Conservation (phyloP, 2,797 vertebrate genomes). For the Cossypha dichroa region DNA sequence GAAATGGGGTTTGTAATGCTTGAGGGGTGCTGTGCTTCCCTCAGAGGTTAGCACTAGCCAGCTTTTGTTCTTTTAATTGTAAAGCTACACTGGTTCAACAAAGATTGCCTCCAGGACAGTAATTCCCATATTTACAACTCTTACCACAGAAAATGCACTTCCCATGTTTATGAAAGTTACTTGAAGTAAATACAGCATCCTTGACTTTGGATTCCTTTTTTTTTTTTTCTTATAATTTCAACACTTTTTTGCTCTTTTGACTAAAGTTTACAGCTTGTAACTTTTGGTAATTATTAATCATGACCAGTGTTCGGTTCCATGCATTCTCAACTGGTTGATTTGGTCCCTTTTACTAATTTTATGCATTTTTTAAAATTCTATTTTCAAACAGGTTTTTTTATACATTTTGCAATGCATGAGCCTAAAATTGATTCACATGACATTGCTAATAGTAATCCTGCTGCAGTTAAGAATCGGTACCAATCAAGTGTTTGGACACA, state of each 20-base stretch:
- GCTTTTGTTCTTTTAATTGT: background rate
- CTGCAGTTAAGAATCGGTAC: background rate
- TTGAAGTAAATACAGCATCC: constrained; percentile 4
- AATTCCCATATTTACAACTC: constrained; percentile 33
- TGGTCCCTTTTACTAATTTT: background rate
- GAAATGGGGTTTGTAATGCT: background rate
- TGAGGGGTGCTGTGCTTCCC: background rate
- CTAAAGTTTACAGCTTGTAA: constrained; percentile 9
- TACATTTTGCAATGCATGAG: background rate
- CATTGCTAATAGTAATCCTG: background rate
- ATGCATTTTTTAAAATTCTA: background rate
- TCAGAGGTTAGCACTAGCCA: background rate
- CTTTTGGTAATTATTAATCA: constrained; percentile 9
- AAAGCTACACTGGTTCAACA: background rate
- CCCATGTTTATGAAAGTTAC: constrained; percentile 5
- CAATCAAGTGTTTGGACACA: background rate
- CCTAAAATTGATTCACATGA: background rate
- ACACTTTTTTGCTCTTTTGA: background rate
- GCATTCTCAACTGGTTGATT: background rate
- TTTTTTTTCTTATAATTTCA: background rate
- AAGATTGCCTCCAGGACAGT: constrained; percentile 27
- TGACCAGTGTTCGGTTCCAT: background rate
- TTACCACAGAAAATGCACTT: constrained; percentile 27
- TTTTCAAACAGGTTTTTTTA: background rate
- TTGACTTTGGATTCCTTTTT: background rate